Base-by-base conservation (phyloP, 2,113 vertebrate species). In the Dipodomys ordii region DNA sequence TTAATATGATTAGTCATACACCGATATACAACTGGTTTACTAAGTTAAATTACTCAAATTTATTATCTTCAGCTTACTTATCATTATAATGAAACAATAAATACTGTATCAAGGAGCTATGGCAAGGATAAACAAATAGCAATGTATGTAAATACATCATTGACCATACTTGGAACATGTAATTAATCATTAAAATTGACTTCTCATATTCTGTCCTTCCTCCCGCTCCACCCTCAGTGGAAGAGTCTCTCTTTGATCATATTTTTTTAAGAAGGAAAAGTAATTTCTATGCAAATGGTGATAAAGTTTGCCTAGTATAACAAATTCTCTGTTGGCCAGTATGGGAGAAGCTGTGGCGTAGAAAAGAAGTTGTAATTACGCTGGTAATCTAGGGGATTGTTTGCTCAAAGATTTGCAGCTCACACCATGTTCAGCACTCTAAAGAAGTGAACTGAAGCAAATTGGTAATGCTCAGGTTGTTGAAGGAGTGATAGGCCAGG, bases 371-470 rank as follows among this genome's bases (percentile, higher is more conserved):
- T 49, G 25, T 30, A 93, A 82, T 92, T 81, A 93, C 7, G 10
- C 19, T 32, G 10, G 15, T 35, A 32, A 90, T 22, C 44, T 57
- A 89, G 60, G 71, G 67, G 53, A 92, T 79, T 25, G 18, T 44
- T 86, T 94, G 60, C 30, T 90, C 15, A 49, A 94, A 88, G 49
- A 86, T 83, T 79, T 74, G 81, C 9, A 94, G 53, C 46, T 82
- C 30, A 57, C 28, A 87, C 8, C 23, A 68, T 91, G 49, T 82
- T 74, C n/a, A 74, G 30, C 2, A n/a, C 64, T 80, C 30, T 83
- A 62, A 92, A 28, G 68, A 82, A 78, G 64, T 27, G 25, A 96
- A 60, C 68, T 82, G 72, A 92, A 85, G 69, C 12, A 87, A 95
- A 74, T 18, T 83, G 35, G 68, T 27, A 78, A 64, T 82, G 27